phyloP scores from a whole-genome alignment of 2,888 invertebrate species.

The Drosophila yooni region DNA sequence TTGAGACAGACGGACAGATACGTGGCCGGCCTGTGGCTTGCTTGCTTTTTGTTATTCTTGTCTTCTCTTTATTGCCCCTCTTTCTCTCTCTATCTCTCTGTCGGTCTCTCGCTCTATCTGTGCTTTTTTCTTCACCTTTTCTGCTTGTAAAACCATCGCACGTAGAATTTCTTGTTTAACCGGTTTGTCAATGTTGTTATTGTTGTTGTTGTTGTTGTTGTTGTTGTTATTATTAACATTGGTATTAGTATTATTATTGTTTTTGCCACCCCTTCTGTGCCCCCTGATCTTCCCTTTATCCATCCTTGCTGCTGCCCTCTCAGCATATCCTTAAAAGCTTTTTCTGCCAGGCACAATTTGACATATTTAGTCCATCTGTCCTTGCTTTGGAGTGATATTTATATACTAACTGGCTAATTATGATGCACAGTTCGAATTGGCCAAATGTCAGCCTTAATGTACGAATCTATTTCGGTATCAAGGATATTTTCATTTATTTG shows the following conservation, averaged over 20 bases:
- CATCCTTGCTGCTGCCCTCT: background rate
- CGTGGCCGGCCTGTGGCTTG: constrained; percentile 55
- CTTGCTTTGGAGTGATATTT: background rate
- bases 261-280: constrained; percentile 11
- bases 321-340: background rate
- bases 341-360: background rate
- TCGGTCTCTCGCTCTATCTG: background rate
- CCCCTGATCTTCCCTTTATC: background rate
- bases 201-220: constrained; percentile 15
- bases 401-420: background rate
- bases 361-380: background rate
- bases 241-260: constrained; percentile 9
- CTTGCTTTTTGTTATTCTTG: constrained; percentile 26
- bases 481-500: background rate
- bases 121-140: constrained; percentile 15
- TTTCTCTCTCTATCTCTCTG: constrained; percentile 5
- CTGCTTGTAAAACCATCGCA: constrained; percentile 42
- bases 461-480: background rate
- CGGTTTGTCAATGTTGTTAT: constrained; percentile 48
- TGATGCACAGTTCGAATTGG: background rate
- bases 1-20: constrained; percentile 22
- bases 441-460: background rate
- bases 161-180: constrained; percentile 68
- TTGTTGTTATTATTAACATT: constrained; percentile 18
- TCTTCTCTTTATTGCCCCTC: constrained; percentile 13